Percentiles rank a stretch among this genome's conserved stretches.
These are phyloP conservation scores for Psix sp. DNA, from an alignment of 1,140 invertebrate genomes.

Conservation along the genomic window DNA sequence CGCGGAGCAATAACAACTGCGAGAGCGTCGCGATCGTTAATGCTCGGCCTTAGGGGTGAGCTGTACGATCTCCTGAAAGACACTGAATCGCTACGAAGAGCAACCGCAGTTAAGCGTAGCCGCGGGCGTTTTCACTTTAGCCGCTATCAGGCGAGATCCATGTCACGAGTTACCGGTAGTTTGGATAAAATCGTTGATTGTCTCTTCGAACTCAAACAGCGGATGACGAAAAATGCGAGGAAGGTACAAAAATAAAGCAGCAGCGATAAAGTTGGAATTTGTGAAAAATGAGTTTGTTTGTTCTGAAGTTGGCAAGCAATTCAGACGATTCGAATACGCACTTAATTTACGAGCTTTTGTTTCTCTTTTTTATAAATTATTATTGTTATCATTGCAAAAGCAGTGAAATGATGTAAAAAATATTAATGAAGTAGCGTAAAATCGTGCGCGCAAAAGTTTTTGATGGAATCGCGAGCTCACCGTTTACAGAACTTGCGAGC, in stretches of 20 bases:
- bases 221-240: too few species aligned
- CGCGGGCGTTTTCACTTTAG: constrained; percentile 51
- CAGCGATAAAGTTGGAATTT: too few species aligned
- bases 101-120: constrained; percentile 53
- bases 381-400: constrained; percentile 36
- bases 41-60: constrained; percentile 51
- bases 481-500: constrained; percentile 65
- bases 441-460: constrained; percentile 68
- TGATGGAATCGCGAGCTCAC: constrained; percentile 71
- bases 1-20: constrained; percentile 62
- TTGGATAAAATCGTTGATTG: constrained; percentile 56
- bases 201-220: constrained; percentile 21
- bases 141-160: constrained; percentile 54
- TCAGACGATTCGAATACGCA: too few species aligned
- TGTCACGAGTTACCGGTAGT: constrained; percentile 47
- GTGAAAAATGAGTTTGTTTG: too few species aligned
- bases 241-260: too few species aligned
- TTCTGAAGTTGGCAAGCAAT: too few species aligned
- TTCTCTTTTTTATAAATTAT: constrained; percentile 10
- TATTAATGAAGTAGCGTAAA: constrained; percentile 40
- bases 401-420: constrained; percentile 14
- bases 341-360: too few species aligned
- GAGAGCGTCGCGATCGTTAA: constrained; percentile 63
- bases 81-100: constrained; percentile 54
- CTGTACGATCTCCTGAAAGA: constrained; percentile 55